phyloP scores from a whole-genome alignment of 2,888 invertebrate genomes.

The Syrphus vitripennis region DNA sequence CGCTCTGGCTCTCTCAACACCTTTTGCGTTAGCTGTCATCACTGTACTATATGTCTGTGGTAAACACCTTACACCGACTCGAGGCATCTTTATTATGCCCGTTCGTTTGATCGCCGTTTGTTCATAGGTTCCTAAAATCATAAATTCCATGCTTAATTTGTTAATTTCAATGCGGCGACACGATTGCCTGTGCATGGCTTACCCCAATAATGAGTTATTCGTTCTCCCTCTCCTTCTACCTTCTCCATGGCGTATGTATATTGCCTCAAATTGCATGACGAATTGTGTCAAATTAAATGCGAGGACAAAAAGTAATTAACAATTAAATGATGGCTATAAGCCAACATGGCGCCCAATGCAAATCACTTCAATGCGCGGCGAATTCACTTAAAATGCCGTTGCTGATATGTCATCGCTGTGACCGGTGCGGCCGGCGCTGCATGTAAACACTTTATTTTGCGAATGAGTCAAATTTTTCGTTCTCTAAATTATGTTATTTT shows the following conservation, averaged over 20 bases:
- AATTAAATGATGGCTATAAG: constrained; percentile 39
- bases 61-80: background rate
- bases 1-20: constrained; percentile 30
- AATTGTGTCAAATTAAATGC: constrained; percentile 65
- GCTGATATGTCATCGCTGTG: constrained; percentile 49
- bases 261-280: constrained; percentile 46
- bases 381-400: constrained; percentile 47
- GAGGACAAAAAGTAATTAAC: constrained; percentile 60
- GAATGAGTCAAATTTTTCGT: constrained; percentile 47
- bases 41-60: constrained; percentile 2
- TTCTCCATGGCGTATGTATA: background rate
- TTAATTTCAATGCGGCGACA: constrained; percentile 58
- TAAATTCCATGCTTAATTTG: constrained; percentile 57
- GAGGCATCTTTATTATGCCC: background rate
- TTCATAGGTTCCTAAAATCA: constrained; percentile 48
- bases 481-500: constrained; percentile 12
- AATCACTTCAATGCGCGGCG: constrained; percentile 44
- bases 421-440: too few relatives aligned
- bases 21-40: constrained; percentile 1
- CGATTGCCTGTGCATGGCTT: constrained; percentile 42
- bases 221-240: constrained; percentile 9
- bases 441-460: background rate
- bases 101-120: background rate
- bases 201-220: constrained; percentile 31
- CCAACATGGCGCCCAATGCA: constrained; percentile 60